Percentiles rank a stretch among this genome's conserved stretches.
Evolutionary conservation across 2,113 vertebrate genomes (phyloP).

Genomic region (Cynocephalus volans): DNA sequence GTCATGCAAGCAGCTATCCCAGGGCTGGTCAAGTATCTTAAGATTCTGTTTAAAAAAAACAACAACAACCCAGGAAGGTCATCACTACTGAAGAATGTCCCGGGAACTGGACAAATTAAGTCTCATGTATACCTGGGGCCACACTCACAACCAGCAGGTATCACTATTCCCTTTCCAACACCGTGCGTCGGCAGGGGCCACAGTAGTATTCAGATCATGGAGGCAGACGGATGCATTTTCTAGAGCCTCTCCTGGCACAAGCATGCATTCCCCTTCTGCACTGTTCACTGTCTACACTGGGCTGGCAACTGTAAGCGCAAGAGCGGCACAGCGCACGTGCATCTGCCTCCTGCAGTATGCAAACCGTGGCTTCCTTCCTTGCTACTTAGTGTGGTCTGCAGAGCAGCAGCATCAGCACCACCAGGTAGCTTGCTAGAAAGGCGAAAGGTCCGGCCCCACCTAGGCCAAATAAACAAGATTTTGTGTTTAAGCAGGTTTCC

Average conservation of each 20-base stretch:
- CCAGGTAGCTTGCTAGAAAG: background rate
- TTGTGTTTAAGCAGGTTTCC: background rate
- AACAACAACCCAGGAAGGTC: background rate
- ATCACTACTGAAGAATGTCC: background rate
- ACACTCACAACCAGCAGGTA: no score
- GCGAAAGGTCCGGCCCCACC: background rate
- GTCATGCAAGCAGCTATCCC: background rate
- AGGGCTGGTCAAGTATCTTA: accelerated
- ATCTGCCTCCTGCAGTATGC: accelerated
- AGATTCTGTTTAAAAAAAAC: background rate
- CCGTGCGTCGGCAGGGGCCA: accelerated
- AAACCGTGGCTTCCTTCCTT: background rate
- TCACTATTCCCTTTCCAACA: accelerated
- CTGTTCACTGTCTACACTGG: no score
- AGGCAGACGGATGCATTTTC: background rate
- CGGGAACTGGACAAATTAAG: no score
- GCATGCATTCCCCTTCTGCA: no score
- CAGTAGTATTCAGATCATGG: accelerated
- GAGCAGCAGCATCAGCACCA: background rate
- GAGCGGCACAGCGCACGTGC: accelerated
- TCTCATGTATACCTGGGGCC: background rate
- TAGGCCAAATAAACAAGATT: background rate
- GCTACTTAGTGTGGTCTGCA: background rate
- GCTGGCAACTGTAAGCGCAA: accelerated
- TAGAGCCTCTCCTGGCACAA: accelerated